phyloP scores from a whole-genome alignment of 2,113 vertebrate genomes.

The Nettapus auritus region DNA sequence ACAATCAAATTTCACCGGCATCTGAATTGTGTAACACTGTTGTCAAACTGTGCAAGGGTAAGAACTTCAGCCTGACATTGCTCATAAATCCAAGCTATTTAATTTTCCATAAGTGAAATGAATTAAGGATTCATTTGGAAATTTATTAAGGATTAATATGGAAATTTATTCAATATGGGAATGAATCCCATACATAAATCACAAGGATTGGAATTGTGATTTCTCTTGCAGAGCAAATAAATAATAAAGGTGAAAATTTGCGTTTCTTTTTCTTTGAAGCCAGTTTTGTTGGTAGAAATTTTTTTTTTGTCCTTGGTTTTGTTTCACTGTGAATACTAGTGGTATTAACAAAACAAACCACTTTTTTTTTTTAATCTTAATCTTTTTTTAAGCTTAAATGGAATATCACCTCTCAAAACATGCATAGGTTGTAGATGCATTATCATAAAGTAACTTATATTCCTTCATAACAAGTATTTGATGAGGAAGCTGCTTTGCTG shows the following conservation, averaged over 20 bases:
- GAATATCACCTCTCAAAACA: neutral
- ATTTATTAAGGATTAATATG: neutral
- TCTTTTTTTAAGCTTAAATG: fast-evolving
- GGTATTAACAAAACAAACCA: neutral
- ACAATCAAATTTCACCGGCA: neutral
- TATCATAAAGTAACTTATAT: neutral
- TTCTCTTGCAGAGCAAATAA: neutral
- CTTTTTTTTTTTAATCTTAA: fast-evolving
- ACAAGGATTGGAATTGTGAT: neutral
- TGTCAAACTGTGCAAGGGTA: neutral
- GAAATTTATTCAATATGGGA: neutral
- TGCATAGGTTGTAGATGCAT: fast-evolving
- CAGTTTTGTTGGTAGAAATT: neutral
- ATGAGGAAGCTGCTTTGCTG: neutral
- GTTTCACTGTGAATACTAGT: neutral
- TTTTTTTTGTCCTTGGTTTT: neutral
- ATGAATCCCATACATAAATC: neutral
- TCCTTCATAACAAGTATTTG: neutral
- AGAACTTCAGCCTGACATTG: neutral
- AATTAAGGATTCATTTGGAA: neutral
- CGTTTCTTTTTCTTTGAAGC: neutral
- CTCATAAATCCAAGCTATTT: neutral
- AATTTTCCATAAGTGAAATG: neutral
- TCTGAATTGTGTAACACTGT: neutral
- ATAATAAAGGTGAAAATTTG: neutral